These are phyloP conservation scores for Pangasianodon hypophthalmus DNA, from an alignment of 2,113 vertebrate genomes.

Conservation along the genomic window DNA sequence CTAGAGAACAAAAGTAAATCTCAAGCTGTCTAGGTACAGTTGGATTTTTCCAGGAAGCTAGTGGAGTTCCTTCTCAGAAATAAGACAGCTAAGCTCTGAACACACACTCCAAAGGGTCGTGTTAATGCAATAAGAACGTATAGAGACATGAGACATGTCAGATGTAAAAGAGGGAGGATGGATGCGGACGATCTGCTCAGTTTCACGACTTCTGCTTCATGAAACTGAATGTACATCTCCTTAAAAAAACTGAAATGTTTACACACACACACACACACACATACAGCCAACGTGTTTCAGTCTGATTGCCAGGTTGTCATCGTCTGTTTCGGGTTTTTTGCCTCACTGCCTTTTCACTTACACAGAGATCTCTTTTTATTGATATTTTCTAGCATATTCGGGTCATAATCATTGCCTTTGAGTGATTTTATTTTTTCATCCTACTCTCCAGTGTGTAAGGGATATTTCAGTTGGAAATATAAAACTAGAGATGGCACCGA, in stretches of 20 bases:
- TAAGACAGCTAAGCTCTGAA: background rate
- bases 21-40: background rate
- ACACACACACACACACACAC: constrained; percentile 9
- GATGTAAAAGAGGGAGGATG: background rate
- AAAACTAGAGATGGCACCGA: background rate
- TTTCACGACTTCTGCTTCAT: background rate
- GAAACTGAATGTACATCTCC: background rate
- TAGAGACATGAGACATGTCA: background rate
- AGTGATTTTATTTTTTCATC: background rate
- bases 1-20: background rate
- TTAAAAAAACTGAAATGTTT: background rate
- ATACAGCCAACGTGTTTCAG: background rate
- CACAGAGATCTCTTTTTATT: background rate
- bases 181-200: background rate
- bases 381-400: background rate
- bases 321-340: background rate
- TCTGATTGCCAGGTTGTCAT: background rate
- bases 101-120: background rate
- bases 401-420: background rate
- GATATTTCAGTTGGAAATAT: background rate
- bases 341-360: background rate
- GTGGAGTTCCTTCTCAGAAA: background rate
- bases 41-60: background rate
- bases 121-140: background rate
- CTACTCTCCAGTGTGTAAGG: background rate